phyloP scores from a whole-genome alignment of 2,888 invertebrate species.

The Zootermopsis nevadensis region DNA sequence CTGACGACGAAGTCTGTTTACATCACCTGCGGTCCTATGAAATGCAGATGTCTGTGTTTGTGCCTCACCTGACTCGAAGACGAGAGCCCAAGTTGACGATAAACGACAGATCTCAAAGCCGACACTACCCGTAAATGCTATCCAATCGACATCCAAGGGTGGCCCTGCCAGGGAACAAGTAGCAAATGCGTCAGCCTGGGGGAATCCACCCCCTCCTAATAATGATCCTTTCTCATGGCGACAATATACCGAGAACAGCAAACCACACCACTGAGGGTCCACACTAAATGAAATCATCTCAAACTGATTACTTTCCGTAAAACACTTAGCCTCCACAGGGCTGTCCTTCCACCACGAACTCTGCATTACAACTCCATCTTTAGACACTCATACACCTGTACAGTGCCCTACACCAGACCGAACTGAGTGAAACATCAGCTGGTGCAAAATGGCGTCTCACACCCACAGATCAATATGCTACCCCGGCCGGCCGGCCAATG shows the following conservation, averaged over 20 bases:
- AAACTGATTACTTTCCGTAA: slow-evolving; percentile 13
- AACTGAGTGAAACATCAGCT: slow-evolving; percentile 28
- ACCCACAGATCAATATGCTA: not conserved
- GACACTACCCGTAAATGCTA: slow-evolving; percentile 56
- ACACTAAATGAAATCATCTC: slow-evolving; percentile 55
- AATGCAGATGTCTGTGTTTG: too few species aligned
- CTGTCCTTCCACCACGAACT: slow-evolving; percentile 30
- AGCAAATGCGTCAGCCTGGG: slow-evolving; percentile 54
- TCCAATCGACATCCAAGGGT: slow-evolving; percentile 57
- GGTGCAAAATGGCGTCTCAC: slow-evolving; percentile 27
- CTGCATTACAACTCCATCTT: slow-evolving; percentile 29
- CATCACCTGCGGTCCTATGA: too few species aligned
- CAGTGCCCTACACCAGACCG: not conserved
- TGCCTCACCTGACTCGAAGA: slow-evolving; percentile 55
- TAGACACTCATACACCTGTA: not conserved
- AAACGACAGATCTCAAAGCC: slow-evolving; percentile 57
- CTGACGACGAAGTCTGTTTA: too few species aligned
- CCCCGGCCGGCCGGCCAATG: not conserved
- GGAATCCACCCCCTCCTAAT: slow-evolving; percentile 47
- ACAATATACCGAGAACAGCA: slow-evolving; percentile 55
- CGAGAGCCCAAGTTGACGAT: slow-evolving; percentile 56
- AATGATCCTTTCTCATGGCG: slow-evolving; percentile 54
- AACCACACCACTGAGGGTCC: slow-evolving; percentile 55
- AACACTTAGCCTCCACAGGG: slow-evolving; percentile 26
- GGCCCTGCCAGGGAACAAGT: slow-evolving; percentile 55